These are phyloP conservation scores for Acrobasis consociella DNA, from an alignment of 2,888 invertebrate species.

Conservation along the genomic window DNA sequence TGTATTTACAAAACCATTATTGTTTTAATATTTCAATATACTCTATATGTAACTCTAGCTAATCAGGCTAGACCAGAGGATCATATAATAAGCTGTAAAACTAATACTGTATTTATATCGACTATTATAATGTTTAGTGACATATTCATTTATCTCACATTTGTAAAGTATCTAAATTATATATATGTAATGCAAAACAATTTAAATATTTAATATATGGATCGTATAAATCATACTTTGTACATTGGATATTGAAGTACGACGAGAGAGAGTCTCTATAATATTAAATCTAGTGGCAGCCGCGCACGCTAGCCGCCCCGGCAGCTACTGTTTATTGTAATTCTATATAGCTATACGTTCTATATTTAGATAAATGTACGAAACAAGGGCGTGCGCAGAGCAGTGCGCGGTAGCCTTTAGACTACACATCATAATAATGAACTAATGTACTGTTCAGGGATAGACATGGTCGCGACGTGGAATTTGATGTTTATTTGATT, in stretches of 20 bases:
- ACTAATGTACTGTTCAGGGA: conserved; percentile 29
- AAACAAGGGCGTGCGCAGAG: conserved; percentile 16
- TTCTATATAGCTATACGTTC: conserved; percentile 9
- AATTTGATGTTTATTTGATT: conserved; percentile 36
- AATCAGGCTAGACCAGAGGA: conserved; percentile 21
- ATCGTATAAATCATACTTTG: conserved; percentile 23
- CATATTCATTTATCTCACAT: conserved; percentile 20
- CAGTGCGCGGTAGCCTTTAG: conserved; percentile 22
- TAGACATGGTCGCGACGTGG: conserved; percentile 33
- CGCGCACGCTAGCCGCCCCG: conserved; percentile 3
- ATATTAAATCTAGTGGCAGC: conserved; percentile 17
- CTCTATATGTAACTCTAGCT: conserved; percentile 27
- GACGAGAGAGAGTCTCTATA: conserved; percentile 24
- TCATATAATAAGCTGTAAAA: conserved; percentile 7
- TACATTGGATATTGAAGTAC: conserved; percentile 21
- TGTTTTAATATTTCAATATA: conserved; percentile 36
- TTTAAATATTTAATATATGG: conserved; percentile 20
- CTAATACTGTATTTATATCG: conserved; percentile 7
- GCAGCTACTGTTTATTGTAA: conserved; percentile 16
- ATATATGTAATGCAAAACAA: conserved; percentile 19
- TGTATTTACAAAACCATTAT: conserved; percentile 39
- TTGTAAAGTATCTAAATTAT: conserved; percentile 16
- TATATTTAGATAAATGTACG: conserved; percentile 12
- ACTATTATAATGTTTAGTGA: conserved; percentile 11
- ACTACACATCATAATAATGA: conserved; percentile 30